These are phyloP conservation scores for Ictidomys tridecemlineatus DNA, from an alignment of 2,113 vertebrate species.

Conservation along the genomic window DNA sequence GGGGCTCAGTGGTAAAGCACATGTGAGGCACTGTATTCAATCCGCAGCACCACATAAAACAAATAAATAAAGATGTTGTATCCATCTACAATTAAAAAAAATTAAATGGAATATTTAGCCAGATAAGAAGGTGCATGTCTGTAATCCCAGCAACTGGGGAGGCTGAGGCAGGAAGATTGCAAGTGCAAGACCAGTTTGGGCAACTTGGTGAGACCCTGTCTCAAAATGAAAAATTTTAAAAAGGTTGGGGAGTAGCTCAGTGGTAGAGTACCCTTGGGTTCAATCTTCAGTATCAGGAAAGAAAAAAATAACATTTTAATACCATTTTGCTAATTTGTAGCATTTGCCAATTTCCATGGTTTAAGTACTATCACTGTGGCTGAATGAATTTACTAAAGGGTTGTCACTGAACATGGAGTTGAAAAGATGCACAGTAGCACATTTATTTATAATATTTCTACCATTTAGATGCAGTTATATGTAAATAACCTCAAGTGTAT, in stretches of 20 bases:
- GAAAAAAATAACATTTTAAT: background rate
- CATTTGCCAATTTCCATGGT: background rate
- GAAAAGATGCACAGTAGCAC: background rate
- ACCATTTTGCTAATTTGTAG: background rate
- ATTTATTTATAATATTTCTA: background rate
- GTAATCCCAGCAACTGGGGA: too few species aligned
- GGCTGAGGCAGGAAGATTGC: too few species aligned
- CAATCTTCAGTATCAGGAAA: background rate
- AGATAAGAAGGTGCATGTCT: too few species aligned
- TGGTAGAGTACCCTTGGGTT: background rate
- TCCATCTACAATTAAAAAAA: too few species aligned
- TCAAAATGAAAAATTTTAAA: too few species aligned
- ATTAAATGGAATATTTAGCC: background rate
- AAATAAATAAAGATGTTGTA: too few species aligned
- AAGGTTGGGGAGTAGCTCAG: too few species aligned
- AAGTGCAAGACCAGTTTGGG: too few species aligned
- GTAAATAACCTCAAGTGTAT: background rate
- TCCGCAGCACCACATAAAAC: too few species aligned
- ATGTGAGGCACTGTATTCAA: too few species aligned
- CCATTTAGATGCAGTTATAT: background rate
- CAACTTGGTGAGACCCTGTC: too few species aligned
- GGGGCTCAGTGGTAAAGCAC: too few species aligned
- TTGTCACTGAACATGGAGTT: background rate
- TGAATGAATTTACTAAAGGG: background rate
- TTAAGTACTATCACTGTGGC: background rate